Percentiles rank a stretch among this genome's conserved stretches.
Evolutionary conservation across 92 coral and sea anemone species (phyloP).

Genomic region (Palythoa grandiflora): DNA sequence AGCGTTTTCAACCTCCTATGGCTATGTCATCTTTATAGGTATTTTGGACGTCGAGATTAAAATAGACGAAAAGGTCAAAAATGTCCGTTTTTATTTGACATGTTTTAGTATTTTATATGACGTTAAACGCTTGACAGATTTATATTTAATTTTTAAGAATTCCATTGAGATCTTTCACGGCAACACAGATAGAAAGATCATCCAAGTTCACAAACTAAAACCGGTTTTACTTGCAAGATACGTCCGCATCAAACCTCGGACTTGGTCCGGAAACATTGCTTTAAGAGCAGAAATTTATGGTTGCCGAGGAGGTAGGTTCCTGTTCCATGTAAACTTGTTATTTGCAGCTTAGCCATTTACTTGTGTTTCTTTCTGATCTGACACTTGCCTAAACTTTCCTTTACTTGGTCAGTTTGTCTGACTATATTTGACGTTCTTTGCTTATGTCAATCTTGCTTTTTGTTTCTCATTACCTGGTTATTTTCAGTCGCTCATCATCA

Average conservation of each 20-base stretch:
- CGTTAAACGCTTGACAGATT: not conserved
- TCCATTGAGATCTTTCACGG: not conserved
- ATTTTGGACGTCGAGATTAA: too few relatives aligned
- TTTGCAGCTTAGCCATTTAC: not conserved
- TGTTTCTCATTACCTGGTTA: not conserved
- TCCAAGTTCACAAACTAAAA: not conserved
- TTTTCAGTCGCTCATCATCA: not conserved
- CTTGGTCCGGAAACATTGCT: not conserved
- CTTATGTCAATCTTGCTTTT: not conserved
- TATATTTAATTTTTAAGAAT: not conserved
- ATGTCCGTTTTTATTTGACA: too few relatives aligned
- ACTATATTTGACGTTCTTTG: too few relatives aligned
- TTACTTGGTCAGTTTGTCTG: too few relatives aligned
- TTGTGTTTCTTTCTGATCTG: too few relatives aligned
- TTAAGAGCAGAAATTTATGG: slow-evolving; percentile 16
- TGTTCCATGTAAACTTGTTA: not conserved
- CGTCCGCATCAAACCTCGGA: not conserved
- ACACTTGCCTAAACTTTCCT: too few relatives aligned
- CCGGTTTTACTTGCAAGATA: not conserved
- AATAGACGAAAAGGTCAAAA: too few relatives aligned
- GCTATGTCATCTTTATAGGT: too few relatives aligned
- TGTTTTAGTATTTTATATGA: not conserved
- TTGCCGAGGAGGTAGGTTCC: not conserved
- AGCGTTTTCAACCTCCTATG: too few relatives aligned
- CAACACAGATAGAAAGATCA: not conserved